These are phyloP conservation scores for Fragum whitleyi DNA, from an alignment of 2,888 invertebrate genomes.

Conservation along the genomic window DNA sequence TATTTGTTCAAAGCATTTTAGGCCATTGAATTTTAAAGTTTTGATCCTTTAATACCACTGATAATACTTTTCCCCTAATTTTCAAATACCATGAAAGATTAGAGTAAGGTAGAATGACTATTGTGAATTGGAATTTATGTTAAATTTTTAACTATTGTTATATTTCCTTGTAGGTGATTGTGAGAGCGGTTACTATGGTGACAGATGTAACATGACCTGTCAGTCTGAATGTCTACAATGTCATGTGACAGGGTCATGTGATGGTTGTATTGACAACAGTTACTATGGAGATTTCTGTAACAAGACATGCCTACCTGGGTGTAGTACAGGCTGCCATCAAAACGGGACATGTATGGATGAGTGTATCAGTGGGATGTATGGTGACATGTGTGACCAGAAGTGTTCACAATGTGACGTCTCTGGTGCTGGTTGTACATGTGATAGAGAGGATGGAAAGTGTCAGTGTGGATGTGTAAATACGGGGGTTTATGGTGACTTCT, in stretches of 20 bases:
- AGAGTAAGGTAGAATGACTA: no score
- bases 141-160: no score
- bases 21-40: no score
- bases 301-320: constrained; percentile 1
- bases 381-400: constrained; percentile 36
- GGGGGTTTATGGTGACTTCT: constrained; percentile 37
- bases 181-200: constrained; percentile 35
- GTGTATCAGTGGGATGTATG: constrained; percentile 32
- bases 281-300: constrained; percentile 42
- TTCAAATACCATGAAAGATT: no score
- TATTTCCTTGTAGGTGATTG: constrained; percentile 29
- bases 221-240: constrained; percentile 18
- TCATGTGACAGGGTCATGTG: constrained; percentile 4
- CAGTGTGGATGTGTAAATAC: constrained; percentile 39
- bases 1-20: no score
- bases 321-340: constrained; percentile 22
- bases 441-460: constrained; percentile 46
- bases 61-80: no score
- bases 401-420: constrained; percentile 34
- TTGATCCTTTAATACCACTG: no score
- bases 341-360: constrained; percentile 32
- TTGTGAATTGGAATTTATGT: no score
- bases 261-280: constrained; percentile 23
- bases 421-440: constrained; percentile 34
- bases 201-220: constrained; percentile 28